A percentile compares a stretch with the other conserved stretches of the same genome.
These are phyloP conservation scores for Sipha maydis DNA, from an alignment of 2,888 invertebrate genomes.

Conservation along the genomic window DNA sequence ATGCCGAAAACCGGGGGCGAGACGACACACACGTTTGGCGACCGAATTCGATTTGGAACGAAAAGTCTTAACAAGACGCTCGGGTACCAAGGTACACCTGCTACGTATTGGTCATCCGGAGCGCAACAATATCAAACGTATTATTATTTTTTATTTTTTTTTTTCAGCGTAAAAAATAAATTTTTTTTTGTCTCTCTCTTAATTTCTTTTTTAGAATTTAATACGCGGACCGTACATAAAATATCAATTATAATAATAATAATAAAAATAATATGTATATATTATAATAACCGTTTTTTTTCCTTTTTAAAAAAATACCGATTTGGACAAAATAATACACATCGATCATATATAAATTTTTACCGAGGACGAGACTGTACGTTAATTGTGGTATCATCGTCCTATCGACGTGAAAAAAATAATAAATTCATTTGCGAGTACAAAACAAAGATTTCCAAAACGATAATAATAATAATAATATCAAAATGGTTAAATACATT, in stretches of 20 bases:
- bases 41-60: background rate
- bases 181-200: background rate
- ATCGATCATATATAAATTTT: background rate
- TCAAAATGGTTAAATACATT: slow-evolving; percentile 11
- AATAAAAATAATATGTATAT: background rate
- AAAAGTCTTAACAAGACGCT: background rate
- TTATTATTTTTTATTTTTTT: no score
- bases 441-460: slow-evolving; percentile 36
- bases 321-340: slow-evolving; percentile 1
- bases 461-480: background rate
- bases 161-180: slow-evolving; percentile 27
- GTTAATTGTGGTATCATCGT: background rate
- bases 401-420: slow-evolving; percentile 25
- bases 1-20: background rate
- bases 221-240: slow-evolving; percentile 2
- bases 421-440: background rate
- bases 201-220: slow-evolving; percentile 24
- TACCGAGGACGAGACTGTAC: background rate
- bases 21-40: background rate
- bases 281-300: slow-evolving; percentile 5
- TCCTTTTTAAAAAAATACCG: slow-evolving; percentile 21
- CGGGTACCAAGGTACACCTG: no score
- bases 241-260: background rate
- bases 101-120: background rate
- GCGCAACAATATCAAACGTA: slow-evolving; percentile 9